Evolutionary conservation across 2,797 vertebrate genomes (phyloP), one percentile per base, ranked within the genome.

Genomic region (Sebastes diaconus): DNA sequence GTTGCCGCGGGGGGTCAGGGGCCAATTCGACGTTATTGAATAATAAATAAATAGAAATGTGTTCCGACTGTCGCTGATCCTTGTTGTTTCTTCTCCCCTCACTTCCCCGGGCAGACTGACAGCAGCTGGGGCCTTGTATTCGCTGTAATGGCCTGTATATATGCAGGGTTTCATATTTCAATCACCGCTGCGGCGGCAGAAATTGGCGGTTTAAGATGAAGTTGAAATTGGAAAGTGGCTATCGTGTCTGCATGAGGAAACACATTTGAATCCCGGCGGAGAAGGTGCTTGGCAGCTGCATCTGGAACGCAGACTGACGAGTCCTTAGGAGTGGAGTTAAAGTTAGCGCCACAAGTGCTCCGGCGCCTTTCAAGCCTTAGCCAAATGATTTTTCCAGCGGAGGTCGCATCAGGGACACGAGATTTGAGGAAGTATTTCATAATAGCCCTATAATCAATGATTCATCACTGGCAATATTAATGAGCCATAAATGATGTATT

Each of bases 211-310:
- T 95, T 95, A 95, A 95, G 95, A 96, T 96, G 95, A 96, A 95
- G 94, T 94, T 92, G 93, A 95, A 96, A 96, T 96, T 95, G 95
- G 94, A 96, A 96, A 96, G 94, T 95, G 95, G 94, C 95, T 95
- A 94, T 95, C 94, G 88, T 95, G 93, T 94, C 92, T 94, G 95
- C 95, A 92, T 94, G 95, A 95, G 90, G 92, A 94, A 95, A 93
- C 94, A 93, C 94, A 94, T 96, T 95, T 95, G 89, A 93, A 95
- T 95, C 92, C 91, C 84, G 20, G 78, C 63, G 81, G 90, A 90
- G 89, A 90, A 88, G 89, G 90, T 87, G 82, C 85, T 86, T 77
- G 84, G 86, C 84, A 66, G 86, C 81, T 52, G 81, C 85, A 84
- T 85, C 82, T 84, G 88, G 77, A 86, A 60, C 79, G 64, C 52